Evolutionary conservation across 1,140 invertebrate species (phyloP).

Genomic region (Rhyzopertha dominica): DNA sequence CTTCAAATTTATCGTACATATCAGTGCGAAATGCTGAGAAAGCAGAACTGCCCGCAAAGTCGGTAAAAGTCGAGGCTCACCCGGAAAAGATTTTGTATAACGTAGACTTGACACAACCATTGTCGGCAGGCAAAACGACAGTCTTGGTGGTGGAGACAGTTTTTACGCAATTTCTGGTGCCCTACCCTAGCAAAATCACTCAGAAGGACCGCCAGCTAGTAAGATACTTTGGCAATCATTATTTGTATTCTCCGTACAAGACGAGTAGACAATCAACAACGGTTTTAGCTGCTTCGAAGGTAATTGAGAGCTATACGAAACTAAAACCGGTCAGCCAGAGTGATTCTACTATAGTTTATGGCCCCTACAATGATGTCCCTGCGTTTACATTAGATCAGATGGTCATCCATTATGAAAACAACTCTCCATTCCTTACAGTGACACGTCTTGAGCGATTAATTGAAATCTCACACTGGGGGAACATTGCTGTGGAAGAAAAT

Average conservation of each 20-base stretch:
- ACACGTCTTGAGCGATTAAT: conserved; percentile 78
- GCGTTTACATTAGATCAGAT: conserved; percentile 54
- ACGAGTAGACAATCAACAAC: conserved; percentile 76
- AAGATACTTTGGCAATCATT: conserved; percentile 77
- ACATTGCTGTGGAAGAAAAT: conserved; percentile 94
- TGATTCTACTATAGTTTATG: conserved; percentile 79
- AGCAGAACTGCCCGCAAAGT: conserved; percentile 56
- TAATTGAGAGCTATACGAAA: conserved; percentile 74
- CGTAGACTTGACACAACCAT: conserved; percentile 58
- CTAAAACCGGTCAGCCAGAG: conserved; percentile 75
- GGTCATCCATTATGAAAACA: conserved; percentile 92
- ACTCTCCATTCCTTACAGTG: conserved; percentile 90
- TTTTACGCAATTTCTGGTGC: conserved; percentile 67
- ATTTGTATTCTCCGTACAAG: conserved; percentile 78
- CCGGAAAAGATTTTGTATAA: conserved; percentile 53
- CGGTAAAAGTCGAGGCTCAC: conserved; percentile 51
- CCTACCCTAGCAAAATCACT: conserved; percentile 81
- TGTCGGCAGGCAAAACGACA: conserved; percentile 56
- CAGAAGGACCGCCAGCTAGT: conserved; percentile 94
- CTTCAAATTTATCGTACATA: conserved; percentile 67
- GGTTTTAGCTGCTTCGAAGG: conserved; percentile 66
- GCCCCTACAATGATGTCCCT: conserved; percentile 74
- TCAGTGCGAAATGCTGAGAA: conserved; percentile 62
- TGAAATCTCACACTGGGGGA: conserved; percentile 99
- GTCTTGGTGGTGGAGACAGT: conserved; percentile 69